Evolutionary conservation across 2,888 invertebrate genomes (phyloP), one percentile per base, ranked within the genome.

Genomic region (Caenorhabditis doughertyi): DNA sequence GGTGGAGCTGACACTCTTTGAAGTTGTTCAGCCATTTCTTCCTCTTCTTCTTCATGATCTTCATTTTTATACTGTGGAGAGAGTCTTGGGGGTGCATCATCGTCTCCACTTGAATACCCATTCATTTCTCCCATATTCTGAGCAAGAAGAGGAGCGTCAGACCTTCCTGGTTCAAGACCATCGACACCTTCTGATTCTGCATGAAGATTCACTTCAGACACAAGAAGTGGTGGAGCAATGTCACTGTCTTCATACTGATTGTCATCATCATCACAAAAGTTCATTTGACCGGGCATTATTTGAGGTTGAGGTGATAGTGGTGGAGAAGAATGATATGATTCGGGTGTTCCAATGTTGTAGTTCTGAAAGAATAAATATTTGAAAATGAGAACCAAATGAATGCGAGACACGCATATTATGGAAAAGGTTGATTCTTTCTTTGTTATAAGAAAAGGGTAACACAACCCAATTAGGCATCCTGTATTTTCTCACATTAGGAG

Each of bases 21-120:
- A 3, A 13, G 1, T 2, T 7, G 1, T 1, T 16, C 42, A 25
- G 13, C 25, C 70, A 56, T 35, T 27, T 73, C 55, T 35, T 81
- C 76, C 21, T 58, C 51, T 16, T 67, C 83, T 5, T 73, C 55
- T 35, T 81, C 76, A 16, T 58, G 44, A 18, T 67, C 83, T 5
- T 18, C 35, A 8, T 70, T 71, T n/a, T 65, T 80, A 27, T 77
- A 70, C 27, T 77, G 64, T 3, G 85, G 85, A 16, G 85, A 85
- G 11, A 85, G 67, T 56, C 72, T 64, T 35, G 85, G 85, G 23
- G 85, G 85, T 7, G 81, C 85, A 11, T 85, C 85, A 35, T 85
- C 85, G 16, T 85, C 85, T 32, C 47, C 80, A 3, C 53, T 51
- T 9, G 81, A 64, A 49, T 71, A 74, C 16, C 51, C 73, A 7